A percentile compares a stretch with the other conserved stretches of the same genome.
phyloP scores from a whole-genome alignment of 2,888 invertebrate species.

The Raillietiella orientalis region DNA sequence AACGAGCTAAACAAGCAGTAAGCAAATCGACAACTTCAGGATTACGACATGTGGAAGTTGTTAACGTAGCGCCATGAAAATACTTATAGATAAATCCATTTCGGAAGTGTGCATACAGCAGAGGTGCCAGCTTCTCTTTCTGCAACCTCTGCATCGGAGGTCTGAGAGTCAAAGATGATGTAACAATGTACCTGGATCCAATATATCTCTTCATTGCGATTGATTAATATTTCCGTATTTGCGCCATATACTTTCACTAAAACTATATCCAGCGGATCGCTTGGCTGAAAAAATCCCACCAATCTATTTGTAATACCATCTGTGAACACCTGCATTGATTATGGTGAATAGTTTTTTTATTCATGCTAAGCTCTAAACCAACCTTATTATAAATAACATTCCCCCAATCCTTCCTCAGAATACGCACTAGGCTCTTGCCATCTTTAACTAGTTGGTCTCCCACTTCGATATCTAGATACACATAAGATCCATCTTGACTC shows the following conservation, averaged over 20 bases:
- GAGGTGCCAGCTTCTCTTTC: conserved; percentile 33
- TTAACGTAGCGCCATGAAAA: conserved; percentile 44
- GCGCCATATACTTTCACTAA: conserved; percentile 68
- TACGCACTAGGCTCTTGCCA: too few relatives aligned
- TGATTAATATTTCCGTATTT: conserved; percentile 70
- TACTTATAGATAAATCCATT: conserved; percentile 74
- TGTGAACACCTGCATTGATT: conserved; percentile 37
- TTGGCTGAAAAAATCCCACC: conserved; percentile 30
- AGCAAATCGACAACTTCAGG: conserved; percentile 12
- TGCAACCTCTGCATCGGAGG: conserved; percentile 6
- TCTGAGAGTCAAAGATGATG: background rate
- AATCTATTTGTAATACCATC: conserved; percentile 82
- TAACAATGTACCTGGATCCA: conserved; percentile 7
- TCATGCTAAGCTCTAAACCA: too few relatives aligned
- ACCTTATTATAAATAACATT: too few relatives aligned
- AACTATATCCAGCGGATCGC: conserved; percentile 27
- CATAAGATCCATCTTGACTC: too few relatives aligned
- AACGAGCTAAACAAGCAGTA: background rate
- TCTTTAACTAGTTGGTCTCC: too few relatives aligned
- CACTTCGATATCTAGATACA: too few relatives aligned
- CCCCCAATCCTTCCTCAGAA: too few relatives aligned
- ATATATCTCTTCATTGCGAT: conserved; percentile 35
- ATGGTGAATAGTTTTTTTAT: too few relatives aligned
- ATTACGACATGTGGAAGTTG: conserved; percentile 23
- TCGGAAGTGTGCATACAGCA: conserved; percentile 57